Evolutionary conservation across 1,140 invertebrate species (phyloP), one percentile per base, ranked within the genome.

Genomic region (Sipha flava): DNA sequence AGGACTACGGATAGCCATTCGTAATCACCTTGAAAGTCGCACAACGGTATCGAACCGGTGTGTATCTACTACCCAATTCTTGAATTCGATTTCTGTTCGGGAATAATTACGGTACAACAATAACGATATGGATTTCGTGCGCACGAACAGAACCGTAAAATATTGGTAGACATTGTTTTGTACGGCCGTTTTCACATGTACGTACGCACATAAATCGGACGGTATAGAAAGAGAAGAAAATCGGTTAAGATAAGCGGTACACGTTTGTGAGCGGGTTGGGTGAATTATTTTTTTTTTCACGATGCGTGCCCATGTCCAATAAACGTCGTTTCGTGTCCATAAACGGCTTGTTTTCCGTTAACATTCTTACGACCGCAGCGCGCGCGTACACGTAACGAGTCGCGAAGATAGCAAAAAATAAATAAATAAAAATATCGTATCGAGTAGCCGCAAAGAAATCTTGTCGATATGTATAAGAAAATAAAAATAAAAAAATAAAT

Each of bases 291-390:
- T 40, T 40, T 49, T 72, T 47, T 52, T 21, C 3, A 29, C 70
- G 70, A 23, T 52, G 47, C 45, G 70, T 54, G 70, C 70, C 70
- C 21, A 37, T 52, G 47, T 73, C 70, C 47, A 54, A 73, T 73
- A 73, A 73, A 73, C 34, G 70, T 73, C 70, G 70, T 40, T n/a
- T 57, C 49, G 72, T 57, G 72, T 31, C 49, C 49, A 77, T 77
- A 77, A 77, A 54, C 72, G 72, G 49, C 72, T 77, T 77, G 49
- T 77, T 54, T 77, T 57, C 72, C 72, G 72, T 77, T 77, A 77
- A 57, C 72, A 57, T 77, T 57, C 72, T 26, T 66, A 66, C 40
- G 40, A 66, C 62, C 31, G 40, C 23, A 2, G n/a, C 43, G 14
- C 37, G 37, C 34, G 3, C 7, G 43, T 37, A 43, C 21, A 26